A percentile compares a stretch with the other conserved stretches of the same genome.
phyloP scores from a whole-genome alignment of 2,797 vertebrate species.

The Takifugu ocellatus region DNA sequence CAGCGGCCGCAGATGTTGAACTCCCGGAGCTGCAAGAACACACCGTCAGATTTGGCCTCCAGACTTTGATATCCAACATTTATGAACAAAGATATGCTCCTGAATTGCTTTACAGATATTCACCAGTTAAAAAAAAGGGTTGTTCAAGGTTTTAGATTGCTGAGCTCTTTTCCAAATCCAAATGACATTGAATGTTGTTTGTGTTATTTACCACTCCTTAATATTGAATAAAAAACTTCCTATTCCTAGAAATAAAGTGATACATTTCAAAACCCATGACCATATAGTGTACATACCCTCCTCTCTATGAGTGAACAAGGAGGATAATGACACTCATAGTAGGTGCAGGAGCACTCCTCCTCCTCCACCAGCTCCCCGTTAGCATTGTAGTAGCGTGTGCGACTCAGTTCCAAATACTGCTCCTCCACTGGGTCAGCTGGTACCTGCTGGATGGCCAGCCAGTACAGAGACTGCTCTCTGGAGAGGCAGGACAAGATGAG shows the following conservation, averaged over 20 bases:
- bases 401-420: slow-evolving; percentile 93
- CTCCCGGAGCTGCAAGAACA: slow-evolving; percentile 82
- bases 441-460: slow-evolving; percentile 98
- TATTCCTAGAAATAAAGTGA: too few species aligned
- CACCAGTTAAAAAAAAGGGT: too few species aligned
- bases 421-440: slow-evolving; percentile 97
- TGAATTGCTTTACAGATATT: too few species aligned
- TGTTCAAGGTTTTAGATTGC: background rate
- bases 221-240: too few species aligned
- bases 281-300: slow-evolving; percentile 78
- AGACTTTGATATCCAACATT: too few species aligned
- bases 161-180: background rate
- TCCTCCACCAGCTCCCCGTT: slow-evolving; percentile 98
- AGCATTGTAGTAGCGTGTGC: slow-evolving; percentile 96
- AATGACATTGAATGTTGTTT: too few species aligned
- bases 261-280: too few species aligned
- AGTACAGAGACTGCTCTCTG: slow-evolving; percentile 98
- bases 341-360: slow-evolving; percentile 96
- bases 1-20: slow-evolving; percentile 99
- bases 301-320: slow-evolving; percentile 97
- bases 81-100: too few species aligned
- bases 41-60: background rate
- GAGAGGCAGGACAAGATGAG: background rate
- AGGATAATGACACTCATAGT: slow-evolving; percentile 98
- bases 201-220: too few species aligned